phyloP scores from a whole-genome alignment of 2,888 invertebrate species.

The Tryphoninae sp. region DNA sequence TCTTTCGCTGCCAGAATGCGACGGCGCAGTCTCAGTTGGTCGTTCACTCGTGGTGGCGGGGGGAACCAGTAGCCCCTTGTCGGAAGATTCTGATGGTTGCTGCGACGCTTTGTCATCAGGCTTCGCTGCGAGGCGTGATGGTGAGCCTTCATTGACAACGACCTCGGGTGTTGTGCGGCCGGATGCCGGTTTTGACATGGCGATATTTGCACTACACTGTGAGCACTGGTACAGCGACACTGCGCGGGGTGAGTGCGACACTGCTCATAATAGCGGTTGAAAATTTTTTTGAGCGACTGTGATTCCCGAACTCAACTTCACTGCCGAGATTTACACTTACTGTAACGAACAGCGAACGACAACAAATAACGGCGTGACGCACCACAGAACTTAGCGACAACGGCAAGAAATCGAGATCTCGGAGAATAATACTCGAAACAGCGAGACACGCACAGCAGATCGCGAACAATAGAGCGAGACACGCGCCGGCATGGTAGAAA shows the following conservation, averaged over 20 bases:
- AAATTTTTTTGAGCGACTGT: no score
- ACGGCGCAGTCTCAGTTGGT: not conserved
- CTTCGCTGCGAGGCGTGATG: not conserved
- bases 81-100: not conserved
- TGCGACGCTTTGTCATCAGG: not conserved
- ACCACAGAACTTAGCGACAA: not conserved
- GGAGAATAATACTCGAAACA: not conserved
- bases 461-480: conserved; percentile 6
- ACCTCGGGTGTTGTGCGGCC: conserved; percentile 4
- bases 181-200: not conserved
- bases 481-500: not conserved
- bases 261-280: no score
- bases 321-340: no score
- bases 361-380: no score
- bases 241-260: not conserved
- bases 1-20: not conserved
- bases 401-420: not conserved
- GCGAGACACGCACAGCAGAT: not conserved
- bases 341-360: no score
- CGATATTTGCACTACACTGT: not conserved
- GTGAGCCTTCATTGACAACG: not conserved
- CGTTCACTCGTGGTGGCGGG: not conserved
- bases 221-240: not conserved
- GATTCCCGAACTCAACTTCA: no score
- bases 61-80: not conserved